Evolutionary conservation across 2,113 vertebrate species (phyloP), one percentile per base, ranked within the genome.

Genomic region (Sceloporus tristichus): DNA sequence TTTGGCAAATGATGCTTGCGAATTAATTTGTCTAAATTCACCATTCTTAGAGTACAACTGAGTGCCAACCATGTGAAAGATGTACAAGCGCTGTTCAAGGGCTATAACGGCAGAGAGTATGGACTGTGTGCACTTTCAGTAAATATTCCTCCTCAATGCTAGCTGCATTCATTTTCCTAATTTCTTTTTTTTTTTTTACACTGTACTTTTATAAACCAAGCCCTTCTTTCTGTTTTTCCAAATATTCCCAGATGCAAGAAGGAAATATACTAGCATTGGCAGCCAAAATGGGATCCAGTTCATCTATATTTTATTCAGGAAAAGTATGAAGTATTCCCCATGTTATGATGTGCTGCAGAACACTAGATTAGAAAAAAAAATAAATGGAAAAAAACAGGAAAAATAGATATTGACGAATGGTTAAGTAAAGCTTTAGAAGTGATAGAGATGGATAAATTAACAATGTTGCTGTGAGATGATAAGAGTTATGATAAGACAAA

Each of bases 101-200:
- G 13, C 19, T 66, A 29, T 66, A 59, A 34, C 0, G 0, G 16
- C 18, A 85, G 62, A 11, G 82, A 1, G 1, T 2, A 54, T 14
- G 48, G 56, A 14, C 0, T 18, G 1, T 13, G 70, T 76, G 59
- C 16, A 48, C 48, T 48, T 5, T 48, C 48, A 9, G 16, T 16
- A 75, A 59, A 14, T 48, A 8, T 66, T 79, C 11, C 76, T 40
- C 1, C 38, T 59, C 5, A 77, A 48, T 21, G 8, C 79, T 62
- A 59, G 85, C 0, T 88, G n/a, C 38, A 85, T 88, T 79, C 27
- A 66, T 73, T 9, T 0, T 0, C 85, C 87, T 71, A 77, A 0
- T 83, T 86, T 40, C 90, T 90, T 87, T 62, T 76, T 81, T 62
- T 62, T 68, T 87, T 76, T 91, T 87, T 65, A 74, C 76, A 4